A percentile compares a stretch with the other conserved stretches of the same genome.
Evolutionary conservation across 2,888 invertebrate genomes (phyloP).

Genomic region (Lucinisca nassula): DNA sequence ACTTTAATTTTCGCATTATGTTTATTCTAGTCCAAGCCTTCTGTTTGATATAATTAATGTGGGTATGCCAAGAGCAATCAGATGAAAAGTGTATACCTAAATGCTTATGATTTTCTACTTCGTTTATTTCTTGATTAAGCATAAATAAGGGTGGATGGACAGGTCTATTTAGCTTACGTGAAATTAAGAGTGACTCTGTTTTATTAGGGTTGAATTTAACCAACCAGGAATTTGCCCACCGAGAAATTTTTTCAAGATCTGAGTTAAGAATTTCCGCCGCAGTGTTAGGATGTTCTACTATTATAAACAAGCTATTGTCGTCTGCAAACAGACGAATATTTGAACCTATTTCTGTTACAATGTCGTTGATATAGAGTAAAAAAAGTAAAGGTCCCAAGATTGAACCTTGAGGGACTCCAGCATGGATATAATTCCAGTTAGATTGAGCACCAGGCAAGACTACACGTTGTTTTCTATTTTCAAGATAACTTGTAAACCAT

Average conservation of each 20-base stretch:
- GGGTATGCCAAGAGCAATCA: no score
- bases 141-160: no score
- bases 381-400: background rate
- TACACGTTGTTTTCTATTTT: background rate
- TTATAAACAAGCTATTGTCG: slow-evolving; percentile 10
- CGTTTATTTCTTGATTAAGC: no score
- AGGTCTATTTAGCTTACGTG: no score
- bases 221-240: slow-evolving; percentile 17
- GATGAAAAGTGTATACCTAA: no score
- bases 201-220: slow-evolving; percentile 40
- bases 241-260: slow-evolving; percentile 3
- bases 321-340: slow-evolving; percentile 37
- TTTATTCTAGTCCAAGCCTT: no score
- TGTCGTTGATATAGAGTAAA: slow-evolving; percentile 22
- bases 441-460: background rate
- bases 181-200: slow-evolving; percentile 9
- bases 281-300: background rate
- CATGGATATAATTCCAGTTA: background rate
- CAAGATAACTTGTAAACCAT: background rate
- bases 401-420: slow-evolving; percentile 16
- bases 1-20: no score
- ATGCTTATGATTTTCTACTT: no score
- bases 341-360: background rate
- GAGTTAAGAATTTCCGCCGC: background rate
- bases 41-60: no score